Evolutionary conservation across 2,113 vertebrate species (phyloP), one percentile per base, ranked within the genome.

Genomic region (Equus quagga): DNA sequence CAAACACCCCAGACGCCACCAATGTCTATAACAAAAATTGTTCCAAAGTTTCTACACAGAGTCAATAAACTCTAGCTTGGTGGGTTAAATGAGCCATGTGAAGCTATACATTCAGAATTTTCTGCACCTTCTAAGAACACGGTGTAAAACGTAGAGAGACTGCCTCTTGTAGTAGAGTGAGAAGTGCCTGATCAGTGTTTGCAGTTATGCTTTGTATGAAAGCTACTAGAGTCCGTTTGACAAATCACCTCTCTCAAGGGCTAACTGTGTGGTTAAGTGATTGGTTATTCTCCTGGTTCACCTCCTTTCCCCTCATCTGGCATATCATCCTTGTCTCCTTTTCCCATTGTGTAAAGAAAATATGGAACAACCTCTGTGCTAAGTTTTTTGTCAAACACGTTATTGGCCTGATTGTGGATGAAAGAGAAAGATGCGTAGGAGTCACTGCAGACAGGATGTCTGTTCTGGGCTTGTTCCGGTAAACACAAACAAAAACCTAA

Each of bases 41-140:
- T 86, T 85, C 36, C 64, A 49, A 62, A 79, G 49, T 89, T 93
- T 95, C 82, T 17, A 41, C 58, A 73, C 31, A 65, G 26, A 97
- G 92, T 91, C 95, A 92, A 81, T 92, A 96, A 97, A 96, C 85
- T 73, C 49, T 82, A 93, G 79, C 70, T 69, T 91, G 31, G 70
- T 92, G 21, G 14, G n/a, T 90, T 96, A 89, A 92, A 87, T 95
- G 97, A 96, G 86, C 78, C 97, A 62, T 87, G 13, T 69, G 64
- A 91, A 93, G 93, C 44, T 92, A 84, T 97, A 97, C 95, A 97
- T 96, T 97, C 85, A 49, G 72, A 97, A 82, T 89, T 96, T 89
- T 94, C 89, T 97, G 91, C 89, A 94, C 93, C 75, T 97, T 83
- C 44, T 75, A 94, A 97, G 92, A 97, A 93, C 93, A 92, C 33